Base-by-base conservation (phyloP, 2,888 invertebrate species). In the Toxonevra muliebris region DNA sequence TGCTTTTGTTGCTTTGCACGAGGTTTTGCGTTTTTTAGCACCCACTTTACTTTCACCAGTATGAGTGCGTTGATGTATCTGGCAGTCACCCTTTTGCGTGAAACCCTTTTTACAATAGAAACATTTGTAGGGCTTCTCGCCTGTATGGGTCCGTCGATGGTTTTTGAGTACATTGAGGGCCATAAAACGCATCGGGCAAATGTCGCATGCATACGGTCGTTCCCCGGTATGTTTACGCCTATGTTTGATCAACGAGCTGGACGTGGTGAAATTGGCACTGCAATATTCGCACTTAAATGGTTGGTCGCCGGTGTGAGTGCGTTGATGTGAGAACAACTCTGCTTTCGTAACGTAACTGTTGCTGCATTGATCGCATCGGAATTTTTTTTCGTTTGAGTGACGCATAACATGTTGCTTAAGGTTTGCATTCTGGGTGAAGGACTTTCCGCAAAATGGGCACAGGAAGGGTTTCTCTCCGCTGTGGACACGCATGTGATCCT, bases 401-500 rank as follows among this genome's bases (percentile, higher is more conserved):
- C 89, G 82, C 66, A 88, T 83, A 69, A 87, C 84, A 72, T 90
- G 89, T 68, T 90, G 89, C 0, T 86, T 87, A 19, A 90, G 77
- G 75, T 90, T 89, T 0, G 88, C 88, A 75, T 88, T 89, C 77
- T 90, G 89, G 58, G 87, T 88, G 66, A 90, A 89, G 0, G 88
- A 87, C 61, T 87, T 86, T 0, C 89, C 89, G 55, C 89, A 90
- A 0, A 88, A 85, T 0, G 88, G 87, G 66, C 83, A 83, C 0
- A 89, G 77, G 69, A 87, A 89, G 0, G 89, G 89, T 43, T 88
- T 88, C 74, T 89, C 89, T 0, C 89, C 89, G 0, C 88, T 89
- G 69, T 89, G 89, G 0, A 83, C 77, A 3, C 89, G 80, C 75
- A 88, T 81, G 74, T 90, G 89, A 71, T 89, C 89, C 42, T 87